phyloP scores from a whole-genome alignment of 2,113 vertebrate species.

The Planiliza haematocheilus region DNA sequence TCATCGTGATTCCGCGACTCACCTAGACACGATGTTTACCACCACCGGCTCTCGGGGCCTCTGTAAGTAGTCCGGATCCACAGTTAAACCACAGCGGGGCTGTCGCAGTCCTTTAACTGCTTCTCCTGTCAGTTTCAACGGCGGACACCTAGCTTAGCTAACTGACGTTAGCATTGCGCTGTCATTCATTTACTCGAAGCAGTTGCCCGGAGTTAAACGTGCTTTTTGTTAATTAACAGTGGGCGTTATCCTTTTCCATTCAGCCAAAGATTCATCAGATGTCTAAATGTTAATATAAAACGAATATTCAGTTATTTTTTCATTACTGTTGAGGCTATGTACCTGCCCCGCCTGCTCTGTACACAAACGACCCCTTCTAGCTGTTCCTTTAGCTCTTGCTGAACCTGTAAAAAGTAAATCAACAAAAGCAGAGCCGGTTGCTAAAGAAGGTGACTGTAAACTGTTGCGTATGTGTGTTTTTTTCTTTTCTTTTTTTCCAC shows the following conservation, averaged over 20 bases:
- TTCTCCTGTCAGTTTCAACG: slow-evolving; percentile 7
- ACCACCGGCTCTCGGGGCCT: slow-evolving; percentile 83
- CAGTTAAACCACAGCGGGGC: slow-evolving; percentile 1
- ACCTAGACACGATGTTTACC: slow-evolving; percentile 78
- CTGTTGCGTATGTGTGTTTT: slow-evolving; percentile 5
- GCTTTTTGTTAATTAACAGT: neutral
- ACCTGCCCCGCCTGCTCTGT: neutral
- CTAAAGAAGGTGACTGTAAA: neutral
- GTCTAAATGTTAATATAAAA: neutral
- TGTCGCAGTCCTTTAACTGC: neutral
- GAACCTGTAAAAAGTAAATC: too few species aligned
- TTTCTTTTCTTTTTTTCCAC: slow-evolving; percentile 25
- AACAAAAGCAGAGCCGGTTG: neutral
- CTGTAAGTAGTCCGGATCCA: slow-evolving; percentile 75
- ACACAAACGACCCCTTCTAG: neutral
- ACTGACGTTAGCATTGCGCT: slow-evolving; percentile 39
- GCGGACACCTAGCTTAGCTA: slow-evolving; percentile 31
- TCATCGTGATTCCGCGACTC: neutral
- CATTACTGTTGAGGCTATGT: neutral
- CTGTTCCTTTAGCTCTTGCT: too few species aligned
- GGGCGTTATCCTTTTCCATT: neutral
- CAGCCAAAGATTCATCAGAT: neutral
- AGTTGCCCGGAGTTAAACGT: neutral
- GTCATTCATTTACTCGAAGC: slow-evolving; percentile 74
- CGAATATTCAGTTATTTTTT: neutral